Percentiles rank a stretch among this genome's conserved stretches.
These are phyloP conservation scores for Masticophis lateralis DNA, from an alignment of 2,797 vertebrate genomes.

Conservation along the genomic window DNA sequence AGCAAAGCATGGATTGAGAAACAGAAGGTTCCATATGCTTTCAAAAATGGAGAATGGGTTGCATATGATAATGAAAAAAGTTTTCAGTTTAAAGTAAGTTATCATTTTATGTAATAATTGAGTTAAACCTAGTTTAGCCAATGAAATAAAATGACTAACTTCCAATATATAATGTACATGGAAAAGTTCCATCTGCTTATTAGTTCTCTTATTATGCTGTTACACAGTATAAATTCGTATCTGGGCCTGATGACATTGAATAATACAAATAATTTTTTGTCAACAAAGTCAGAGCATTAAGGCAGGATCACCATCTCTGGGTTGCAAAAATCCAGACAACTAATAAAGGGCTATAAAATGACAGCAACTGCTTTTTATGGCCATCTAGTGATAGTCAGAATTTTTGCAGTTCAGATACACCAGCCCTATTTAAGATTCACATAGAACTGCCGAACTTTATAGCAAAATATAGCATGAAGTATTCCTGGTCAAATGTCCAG, in stretches of 20 bases:
- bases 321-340: not conserved
- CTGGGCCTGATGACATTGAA: not conserved
- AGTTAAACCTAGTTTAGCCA: not conserved
- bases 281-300: not conserved
- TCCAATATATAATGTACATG: not conserved
- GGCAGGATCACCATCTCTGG: not conserved
- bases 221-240: not conserved
- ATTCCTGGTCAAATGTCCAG: not conserved
- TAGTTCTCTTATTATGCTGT: not conserved
- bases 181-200: not conserved
- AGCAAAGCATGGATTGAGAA: slow-evolving; percentile 71
- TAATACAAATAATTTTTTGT: not conserved
- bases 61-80: slow-evolving; percentile 79
- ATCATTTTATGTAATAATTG: not conserved
- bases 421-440: not conserved
- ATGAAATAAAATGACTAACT: not conserved
- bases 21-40: slow-evolving; percentile 81
- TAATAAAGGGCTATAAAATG: not conserved
- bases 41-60: slow-evolving; percentile 78
- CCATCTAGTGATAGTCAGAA: not conserved
- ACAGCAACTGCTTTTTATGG: not conserved
- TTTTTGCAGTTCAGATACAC: not conserved
- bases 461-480: not conserved
- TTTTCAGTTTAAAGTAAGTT: slow-evolving; percentile 77
- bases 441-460: not conserved